phyloP scores from a whole-genome alignment of 2,113 vertebrate species.

The Mixornis gularis region DNA sequence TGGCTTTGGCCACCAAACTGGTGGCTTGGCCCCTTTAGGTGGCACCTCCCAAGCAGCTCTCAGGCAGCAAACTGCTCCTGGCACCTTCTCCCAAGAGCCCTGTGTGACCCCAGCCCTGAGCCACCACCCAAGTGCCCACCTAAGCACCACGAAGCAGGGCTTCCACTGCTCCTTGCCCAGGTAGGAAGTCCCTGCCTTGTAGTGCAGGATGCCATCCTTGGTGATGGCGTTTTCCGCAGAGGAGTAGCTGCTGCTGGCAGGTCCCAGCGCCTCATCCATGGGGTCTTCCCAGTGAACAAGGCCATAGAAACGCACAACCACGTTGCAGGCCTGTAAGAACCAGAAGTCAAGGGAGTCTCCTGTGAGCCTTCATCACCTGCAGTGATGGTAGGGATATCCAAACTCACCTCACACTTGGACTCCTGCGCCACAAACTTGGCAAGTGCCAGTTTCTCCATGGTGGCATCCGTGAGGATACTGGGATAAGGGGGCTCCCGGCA shows the following conservation, averaged over 20 bases:
- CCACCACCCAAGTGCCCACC: constrained; percentile 53
- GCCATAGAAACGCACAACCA: constrained; percentile 85
- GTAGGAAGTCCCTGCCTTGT: constrained; percentile 86
- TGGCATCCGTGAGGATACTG: constrained; percentile 89
- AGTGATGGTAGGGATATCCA: rapidly evolving
- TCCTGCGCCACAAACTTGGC: constrained; percentile 95
- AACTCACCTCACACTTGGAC: constrained; percentile 86
- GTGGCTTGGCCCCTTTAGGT: neutral
- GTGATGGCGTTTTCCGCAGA: constrained; percentile 42
- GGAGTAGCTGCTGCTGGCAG: constrained; percentile 35
- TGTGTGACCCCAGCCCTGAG: neutral
- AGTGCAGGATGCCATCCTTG: constrained; percentile 88
- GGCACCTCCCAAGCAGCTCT: neutral
- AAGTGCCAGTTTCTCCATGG: constrained; percentile 93
- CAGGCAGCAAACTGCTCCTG: neutral
- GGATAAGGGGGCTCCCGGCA: constrained; percentile 92
- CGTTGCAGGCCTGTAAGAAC: constrained; percentile 71
- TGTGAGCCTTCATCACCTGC: rapidly evolving
- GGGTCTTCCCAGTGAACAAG: constrained; percentile 97
- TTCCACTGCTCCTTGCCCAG: constrained; percentile 95
- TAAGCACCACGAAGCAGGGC: constrained; percentile 91
- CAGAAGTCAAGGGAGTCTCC: neutral
- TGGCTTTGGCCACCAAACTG: neutral
- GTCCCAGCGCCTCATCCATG: constrained; percentile 75
- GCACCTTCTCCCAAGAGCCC: neutral